Evolutionary conservation across 2,797 vertebrate species (phyloP).

Genomic region (Phrynocephalus vlangalii): DNA sequence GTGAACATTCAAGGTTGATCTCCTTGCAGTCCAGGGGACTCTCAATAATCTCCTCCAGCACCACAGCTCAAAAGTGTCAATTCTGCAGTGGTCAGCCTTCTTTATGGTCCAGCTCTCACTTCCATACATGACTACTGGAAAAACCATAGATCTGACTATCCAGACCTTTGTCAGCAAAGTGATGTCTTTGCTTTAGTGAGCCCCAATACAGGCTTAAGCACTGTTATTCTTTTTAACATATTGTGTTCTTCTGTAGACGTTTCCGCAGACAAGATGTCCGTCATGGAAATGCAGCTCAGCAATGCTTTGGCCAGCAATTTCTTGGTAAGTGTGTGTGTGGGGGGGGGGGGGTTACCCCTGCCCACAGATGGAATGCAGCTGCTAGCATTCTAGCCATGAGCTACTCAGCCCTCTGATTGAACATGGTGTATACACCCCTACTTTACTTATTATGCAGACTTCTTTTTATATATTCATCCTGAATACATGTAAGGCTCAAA

Average conservation of each 20-base stretch:
- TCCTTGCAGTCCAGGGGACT: too few relatives aligned
- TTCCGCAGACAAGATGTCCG: conserved; percentile 97
- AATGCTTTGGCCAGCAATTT: conserved; percentile 94
- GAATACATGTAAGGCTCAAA: too few relatives aligned
- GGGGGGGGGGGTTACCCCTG: neutral
- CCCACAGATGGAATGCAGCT: neutral
- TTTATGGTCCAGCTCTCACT: too few relatives aligned
- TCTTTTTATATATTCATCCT: too few relatives aligned
- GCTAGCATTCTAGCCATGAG: neutral
- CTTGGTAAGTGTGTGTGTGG: conserved; percentile 80
- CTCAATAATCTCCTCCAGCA: too few relatives aligned
- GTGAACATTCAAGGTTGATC: too few relatives aligned
- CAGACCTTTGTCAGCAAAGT: too few relatives aligned
- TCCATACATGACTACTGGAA: too few relatives aligned
- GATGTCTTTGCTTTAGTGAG: too few relatives aligned
- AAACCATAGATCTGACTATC: too few relatives aligned
- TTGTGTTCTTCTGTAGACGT: conserved; percentile 78
- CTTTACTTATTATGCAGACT: neutral
- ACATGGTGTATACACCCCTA: neutral
- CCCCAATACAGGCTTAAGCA: neutral
- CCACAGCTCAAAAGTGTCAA: too few relatives aligned
- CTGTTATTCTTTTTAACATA: conserved; percentile 4
- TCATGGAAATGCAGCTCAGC: conserved; percentile 95
- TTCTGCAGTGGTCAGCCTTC: too few relatives aligned
- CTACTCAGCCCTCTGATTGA: neutral